Base-by-base conservation (phyloP, 2,888 invertebrate genomes). In the Caenorhabditis sp. region DNA sequence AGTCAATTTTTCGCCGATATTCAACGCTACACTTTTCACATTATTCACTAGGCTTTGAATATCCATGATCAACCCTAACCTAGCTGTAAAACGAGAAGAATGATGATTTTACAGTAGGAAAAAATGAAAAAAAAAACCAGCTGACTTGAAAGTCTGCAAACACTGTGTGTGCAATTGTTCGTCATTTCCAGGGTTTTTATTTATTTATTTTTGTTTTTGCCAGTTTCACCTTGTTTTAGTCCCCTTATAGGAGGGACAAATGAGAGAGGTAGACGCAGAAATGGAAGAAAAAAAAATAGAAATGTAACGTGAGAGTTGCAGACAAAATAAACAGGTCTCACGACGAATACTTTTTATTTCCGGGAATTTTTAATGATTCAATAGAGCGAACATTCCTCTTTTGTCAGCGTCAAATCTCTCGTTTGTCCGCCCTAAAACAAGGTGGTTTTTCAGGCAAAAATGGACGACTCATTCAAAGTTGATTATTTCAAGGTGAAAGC, bases 21-120 rank as follows among this genome's bases (percentile, higher is more conserved):
- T 94, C 27, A 97, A 91, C 36, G 96, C 96, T 57, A 94, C 95
- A 60, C 96, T 95, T 90, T 97, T 97, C 6, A 97, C 93, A 36
- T 93, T 92, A 89, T 97, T 97, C 71, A 97, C 93, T 65, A 97
- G 92, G 91, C 93, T 95, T 90, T 97, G 95, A 96, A 97, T 97
- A 57, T 76, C 74, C 79, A 76, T 75, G 36, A n/a, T 58, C 5
- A 6, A 1, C 27, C 31, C 19, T 51, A 51, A 51, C 12, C n/a
- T 21, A 37, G 36, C 31, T 21, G 61, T 14, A 55, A 62, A 62
- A 54, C 14, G 36, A 26, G n/a, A n/a, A n/a, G n/a, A 57, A 26
- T 57, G 55, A 55, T 23, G 55, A 57, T 57, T 26, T 57, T 57
- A 3, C 26, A 26, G 3, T 24, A 24, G 24, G 17, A 55, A 55